Conservation (phyloP, 2,888 invertebrate species). For the Euproctis similis region DNA sequence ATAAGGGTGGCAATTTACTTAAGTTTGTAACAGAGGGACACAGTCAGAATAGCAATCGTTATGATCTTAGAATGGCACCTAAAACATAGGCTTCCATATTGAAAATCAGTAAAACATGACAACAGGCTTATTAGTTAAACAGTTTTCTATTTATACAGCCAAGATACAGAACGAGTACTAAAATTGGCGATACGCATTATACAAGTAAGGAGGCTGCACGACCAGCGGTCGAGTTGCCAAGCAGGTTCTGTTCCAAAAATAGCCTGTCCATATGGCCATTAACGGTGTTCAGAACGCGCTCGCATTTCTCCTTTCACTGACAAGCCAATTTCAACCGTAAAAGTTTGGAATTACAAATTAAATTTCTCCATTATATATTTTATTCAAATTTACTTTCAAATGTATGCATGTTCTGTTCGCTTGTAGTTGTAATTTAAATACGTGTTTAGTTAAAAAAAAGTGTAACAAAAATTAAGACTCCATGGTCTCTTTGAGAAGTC, state of each 20-base stretch:
- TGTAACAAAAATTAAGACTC: no score
- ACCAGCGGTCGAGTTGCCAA: conserved; percentile 33
- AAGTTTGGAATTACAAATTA: conserved; percentile 11
- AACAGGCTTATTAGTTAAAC: no score
- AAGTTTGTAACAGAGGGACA: no score
- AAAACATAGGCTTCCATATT: no score
- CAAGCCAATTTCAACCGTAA: conserved; percentile 45
- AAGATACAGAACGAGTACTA: conserved; percentile 17
- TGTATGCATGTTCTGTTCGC: conserved; percentile 1
- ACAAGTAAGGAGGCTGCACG: conserved; percentile 33
- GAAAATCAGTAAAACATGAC: no score
- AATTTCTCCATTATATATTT: conserved; percentile 19
- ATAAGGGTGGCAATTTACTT: no score
- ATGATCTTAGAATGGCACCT: no score
- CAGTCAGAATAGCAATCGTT: no score
- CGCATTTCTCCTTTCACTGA: conserved; percentile 60
- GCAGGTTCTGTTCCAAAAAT: conserved; percentile 60
- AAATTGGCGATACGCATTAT: conserved; percentile 31
- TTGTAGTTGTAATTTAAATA: no score
- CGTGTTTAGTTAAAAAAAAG: no score
- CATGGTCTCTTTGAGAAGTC: no score
- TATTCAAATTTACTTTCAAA: conserved; percentile 15
- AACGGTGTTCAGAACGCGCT: conserved; percentile 52
- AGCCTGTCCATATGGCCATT: conserved; percentile 35
- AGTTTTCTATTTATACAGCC: conserved; percentile 6